These are phyloP conservation scores for Tyrophagus putrescentiae DNA, from an alignment of 1,140 invertebrate species.

Conservation along the genomic window DNA sequence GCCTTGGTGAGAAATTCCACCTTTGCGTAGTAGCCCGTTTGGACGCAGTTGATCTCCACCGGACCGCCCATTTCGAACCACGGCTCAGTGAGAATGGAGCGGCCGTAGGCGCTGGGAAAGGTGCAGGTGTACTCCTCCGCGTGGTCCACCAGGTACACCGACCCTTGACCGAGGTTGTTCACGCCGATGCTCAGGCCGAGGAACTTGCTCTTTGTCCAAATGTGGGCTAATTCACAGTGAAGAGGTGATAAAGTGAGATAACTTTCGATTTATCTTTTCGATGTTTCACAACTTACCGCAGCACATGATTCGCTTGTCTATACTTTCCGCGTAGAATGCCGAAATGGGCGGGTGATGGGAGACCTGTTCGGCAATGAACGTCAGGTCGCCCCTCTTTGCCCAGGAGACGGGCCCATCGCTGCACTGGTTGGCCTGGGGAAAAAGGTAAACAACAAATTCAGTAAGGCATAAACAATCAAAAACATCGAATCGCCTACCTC, in stretches of 20 bases:
- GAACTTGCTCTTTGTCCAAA: constrained; percentile 97
- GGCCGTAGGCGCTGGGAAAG: constrained; percentile 89
- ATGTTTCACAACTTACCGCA: constrained; percentile 40
- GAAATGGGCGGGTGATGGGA: constrained; percentile 98
- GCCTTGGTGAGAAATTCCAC: constrained; percentile 84
- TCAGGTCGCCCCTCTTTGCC: constrained; percentile 59
- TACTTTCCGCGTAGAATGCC: constrained; percentile 91
- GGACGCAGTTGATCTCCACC: constrained; percentile 66
- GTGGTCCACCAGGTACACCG: constrained; percentile 59
- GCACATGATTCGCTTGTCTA: constrained; percentile 72
- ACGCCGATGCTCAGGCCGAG: constrained; percentile 76
- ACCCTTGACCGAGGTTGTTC: constrained; percentile 44
- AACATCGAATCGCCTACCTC: not conserved
- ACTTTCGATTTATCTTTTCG: too few species aligned
- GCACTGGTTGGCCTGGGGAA: constrained; percentile 32
- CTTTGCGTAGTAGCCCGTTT: constrained; percentile 72
- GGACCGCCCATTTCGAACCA: constrained; percentile 92
- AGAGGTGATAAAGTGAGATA: too few species aligned
- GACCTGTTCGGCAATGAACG: constrained; percentile 93
- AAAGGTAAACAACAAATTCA: not conserved
- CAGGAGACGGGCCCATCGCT: constrained; percentile 62
- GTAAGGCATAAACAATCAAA: not conserved
- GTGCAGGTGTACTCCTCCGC: constrained; percentile 83
- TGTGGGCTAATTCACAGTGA: too few species aligned
- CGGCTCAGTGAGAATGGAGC: constrained; percentile 83